Evolutionary conservation across 2,797 vertebrate genomes (phyloP).

Genomic region (Ciconia nigra): DNA sequence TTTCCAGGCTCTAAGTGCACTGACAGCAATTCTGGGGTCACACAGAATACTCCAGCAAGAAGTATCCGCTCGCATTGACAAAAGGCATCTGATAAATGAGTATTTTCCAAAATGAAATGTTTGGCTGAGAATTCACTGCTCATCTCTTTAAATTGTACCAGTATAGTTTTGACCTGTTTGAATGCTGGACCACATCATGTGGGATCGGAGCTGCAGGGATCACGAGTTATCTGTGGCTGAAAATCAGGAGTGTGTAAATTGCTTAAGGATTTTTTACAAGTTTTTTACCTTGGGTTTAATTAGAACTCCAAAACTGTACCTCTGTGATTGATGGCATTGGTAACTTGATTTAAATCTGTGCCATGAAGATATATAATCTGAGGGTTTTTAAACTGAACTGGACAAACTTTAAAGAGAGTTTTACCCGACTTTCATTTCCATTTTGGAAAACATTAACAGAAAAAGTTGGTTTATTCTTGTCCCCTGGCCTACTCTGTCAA

Average conservation of each 20-base stretch:
- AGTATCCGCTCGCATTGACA: not conserved
- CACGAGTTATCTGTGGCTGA: not conserved
- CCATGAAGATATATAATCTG: not conserved
- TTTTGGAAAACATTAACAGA: conserved; percentile 3
- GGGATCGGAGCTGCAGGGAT: not conserved
- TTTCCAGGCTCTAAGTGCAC: not conserved
- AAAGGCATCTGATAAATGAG: not conserved
- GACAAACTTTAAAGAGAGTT: not conserved
- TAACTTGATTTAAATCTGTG: conserved; percentile 11
- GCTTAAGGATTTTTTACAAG: not conserved
- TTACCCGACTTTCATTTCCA: conserved; percentile 6
- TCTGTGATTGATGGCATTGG: not conserved
- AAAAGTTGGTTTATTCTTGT: not conserved
- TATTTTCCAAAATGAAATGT: not conserved
- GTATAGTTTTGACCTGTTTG: not conserved
- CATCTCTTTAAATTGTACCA: not conserved
- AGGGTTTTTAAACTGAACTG: not conserved
- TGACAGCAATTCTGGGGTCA: accelerated
- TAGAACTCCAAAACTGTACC: not conserved
- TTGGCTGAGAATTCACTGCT: not conserved
- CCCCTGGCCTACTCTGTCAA: not conserved
- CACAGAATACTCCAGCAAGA: not conserved
- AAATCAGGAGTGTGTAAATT: not conserved
- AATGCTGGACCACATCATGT: not conserved
- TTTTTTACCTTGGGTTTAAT: not conserved